These are phyloP conservation scores for Sebastes steindachneri DNA, from an alignment of 2,797 vertebrate genomes.

Conservation along the genomic window DNA sequence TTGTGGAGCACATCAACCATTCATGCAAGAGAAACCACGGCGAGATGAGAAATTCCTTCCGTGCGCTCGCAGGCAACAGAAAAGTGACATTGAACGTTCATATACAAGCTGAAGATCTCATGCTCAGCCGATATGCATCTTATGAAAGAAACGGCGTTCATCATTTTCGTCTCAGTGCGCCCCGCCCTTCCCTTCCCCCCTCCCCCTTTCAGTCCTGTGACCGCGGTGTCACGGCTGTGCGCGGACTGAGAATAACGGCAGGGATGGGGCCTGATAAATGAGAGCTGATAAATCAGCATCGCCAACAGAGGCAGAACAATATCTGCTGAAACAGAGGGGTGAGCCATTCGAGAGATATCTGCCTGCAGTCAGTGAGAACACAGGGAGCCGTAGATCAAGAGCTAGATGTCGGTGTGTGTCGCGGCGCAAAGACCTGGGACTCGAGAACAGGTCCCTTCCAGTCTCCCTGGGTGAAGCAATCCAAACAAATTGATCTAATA, in stretches of 20 bases:
- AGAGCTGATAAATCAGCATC: constrained; percentile 72
- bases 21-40: constrained; percentile 62
- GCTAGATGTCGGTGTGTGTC: constrained; percentile 15
- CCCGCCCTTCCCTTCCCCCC: neutral
- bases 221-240: constrained; percentile 48
- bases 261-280: constrained; percentile 69
- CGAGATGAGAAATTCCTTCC: constrained; percentile 63
- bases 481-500: constrained; percentile 58
- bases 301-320: constrained; percentile 66
- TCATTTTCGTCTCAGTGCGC: constrained; percentile 41
- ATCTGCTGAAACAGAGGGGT: constrained; percentile 69
- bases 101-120: constrained; percentile 62
- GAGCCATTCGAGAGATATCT: constrained; percentile 52
- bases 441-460: constrained; percentile 20
- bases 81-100: constrained; percentile 70
- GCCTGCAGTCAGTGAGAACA: constrained; percentile 47
- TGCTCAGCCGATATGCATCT: constrained; percentile 68
- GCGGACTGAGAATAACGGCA: constrained; percentile 66
- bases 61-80: constrained; percentile 27
- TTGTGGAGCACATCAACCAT: constrained; percentile 64
- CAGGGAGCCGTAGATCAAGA: constrained; percentile 62
- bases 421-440: neutral
- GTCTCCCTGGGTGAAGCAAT: constrained; percentile 23
- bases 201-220: neutral
- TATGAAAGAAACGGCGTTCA: constrained; percentile 59